A percentile compares a stretch with the other conserved stretches of the same genome.
Conservation (phyloP, 2,888 invertebrate species). For the Acleris laterana region DNA sequence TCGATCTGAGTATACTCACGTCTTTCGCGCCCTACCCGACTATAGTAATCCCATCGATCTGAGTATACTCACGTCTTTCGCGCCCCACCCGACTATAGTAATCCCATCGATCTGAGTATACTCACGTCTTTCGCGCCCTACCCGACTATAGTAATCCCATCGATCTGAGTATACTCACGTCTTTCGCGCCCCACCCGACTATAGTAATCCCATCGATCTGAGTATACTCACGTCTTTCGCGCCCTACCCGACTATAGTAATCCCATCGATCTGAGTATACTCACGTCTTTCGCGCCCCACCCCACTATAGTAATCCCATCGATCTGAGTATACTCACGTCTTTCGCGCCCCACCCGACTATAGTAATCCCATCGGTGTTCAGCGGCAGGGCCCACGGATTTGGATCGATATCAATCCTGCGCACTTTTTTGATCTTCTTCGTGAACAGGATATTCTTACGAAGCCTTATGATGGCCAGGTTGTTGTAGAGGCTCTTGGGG, state of each 20-base stretch:
- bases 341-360: constrained; percentile 71
- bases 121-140: constrained; percentile 71
- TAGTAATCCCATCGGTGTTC: constrained; percentile 57
- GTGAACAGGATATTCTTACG: constrained; percentile 47
- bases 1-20: constrained; percentile 55
- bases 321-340: constrained; percentile 55
- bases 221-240: constrained; percentile 58
- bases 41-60: constrained; percentile 59
- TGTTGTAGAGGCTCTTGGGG: constrained; percentile 61
- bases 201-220: constrained; percentile 60
- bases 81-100: constrained; percentile 72
- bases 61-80: constrained; percentile 57
- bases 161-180: constrained; percentile 55
- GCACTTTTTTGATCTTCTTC: constrained; percentile 47
- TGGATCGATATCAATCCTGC: constrained; percentile 64
- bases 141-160: constrained; percentile 64
- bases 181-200: constrained; percentile 70
- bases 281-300: constrained; percentile 69
- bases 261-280: constrained; percentile 48
- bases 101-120: constrained; percentile 51
- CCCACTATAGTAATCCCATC: constrained; percentile 64
- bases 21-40: constrained; percentile 70
- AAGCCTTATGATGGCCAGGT: constrained; percentile 64
- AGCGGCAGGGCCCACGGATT: constrained; percentile 45
- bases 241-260: constrained; percentile 73